A percentile compares a stretch with the other conserved stretches of the same genome.
Evolutionary conservation across 2,888 invertebrate species (phyloP).

Genomic region (Cyrtodaria siliqua): DNA sequence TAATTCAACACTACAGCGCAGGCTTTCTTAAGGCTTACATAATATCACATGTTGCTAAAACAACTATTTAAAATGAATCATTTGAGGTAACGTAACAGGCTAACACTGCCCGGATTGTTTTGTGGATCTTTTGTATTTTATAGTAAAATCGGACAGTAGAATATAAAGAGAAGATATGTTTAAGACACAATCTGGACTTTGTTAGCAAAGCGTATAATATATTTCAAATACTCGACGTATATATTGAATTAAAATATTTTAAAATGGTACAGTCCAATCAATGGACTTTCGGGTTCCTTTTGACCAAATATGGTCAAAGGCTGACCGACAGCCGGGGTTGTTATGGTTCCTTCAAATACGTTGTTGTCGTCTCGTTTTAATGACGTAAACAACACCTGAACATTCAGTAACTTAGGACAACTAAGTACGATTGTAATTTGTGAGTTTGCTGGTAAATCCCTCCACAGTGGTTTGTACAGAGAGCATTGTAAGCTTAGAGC

Average conservation of each 20-base stretch:
- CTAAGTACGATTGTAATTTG: constrained; percentile 45
- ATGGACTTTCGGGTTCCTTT: constrained; percentile 24
- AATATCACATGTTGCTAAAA: too few relatives aligned
- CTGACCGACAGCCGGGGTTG: constrained; percentile 56
- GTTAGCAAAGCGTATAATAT: too few relatives aligned
- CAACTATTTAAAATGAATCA: too few relatives aligned
- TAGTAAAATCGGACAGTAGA: too few relatives aligned
- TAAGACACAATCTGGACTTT: too few relatives aligned
- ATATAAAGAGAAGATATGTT: too few relatives aligned
- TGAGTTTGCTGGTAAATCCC: constrained; percentile 60
- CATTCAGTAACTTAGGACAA: constrained; percentile 38
- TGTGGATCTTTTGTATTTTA: too few relatives aligned
- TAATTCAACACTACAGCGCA: too few relatives aligned
- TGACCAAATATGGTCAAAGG: constrained; percentile 62
- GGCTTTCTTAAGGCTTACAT: too few relatives aligned
- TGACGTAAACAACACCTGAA: constrained; percentile 38
- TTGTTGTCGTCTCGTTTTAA: constrained; percentile 45
- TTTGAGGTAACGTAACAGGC: too few relatives aligned
- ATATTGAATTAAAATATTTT: constrained; percentile 57
- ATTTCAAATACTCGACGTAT: too few relatives aligned
- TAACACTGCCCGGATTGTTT: too few relatives aligned
- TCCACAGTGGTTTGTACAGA: constrained; percentile 59
- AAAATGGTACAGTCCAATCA: constrained; percentile 56
- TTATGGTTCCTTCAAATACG: constrained; percentile 56
- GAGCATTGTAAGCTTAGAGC: constrained; percentile 54